These are phyloP conservation scores for Ennomos erosarius DNA, from an alignment of 2,888 invertebrate species.

Conservation along the genomic window DNA sequence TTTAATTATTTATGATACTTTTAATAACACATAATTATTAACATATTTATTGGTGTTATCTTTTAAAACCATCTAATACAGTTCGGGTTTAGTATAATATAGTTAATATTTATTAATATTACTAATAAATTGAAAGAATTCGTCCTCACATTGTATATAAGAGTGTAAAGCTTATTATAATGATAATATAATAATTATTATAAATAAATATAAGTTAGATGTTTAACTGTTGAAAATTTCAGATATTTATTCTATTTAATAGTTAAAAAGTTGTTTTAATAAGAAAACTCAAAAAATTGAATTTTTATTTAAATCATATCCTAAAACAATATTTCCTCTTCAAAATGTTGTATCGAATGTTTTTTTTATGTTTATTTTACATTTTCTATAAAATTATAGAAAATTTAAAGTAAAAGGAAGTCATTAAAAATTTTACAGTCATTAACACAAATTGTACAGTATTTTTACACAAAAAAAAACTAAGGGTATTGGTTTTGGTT, in stretches of 20 bases:
- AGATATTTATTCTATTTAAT: constrained; percentile 32
- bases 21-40: neutral
- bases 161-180: constrained; percentile 44
- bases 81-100: constrained; percentile 19
- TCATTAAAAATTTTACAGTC: no score
- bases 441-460: no score
- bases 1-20: neutral
- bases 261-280: neutral
- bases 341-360: no score
- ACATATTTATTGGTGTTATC: constrained; percentile 9
- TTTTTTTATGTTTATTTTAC: no score
- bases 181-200: constrained; percentile 26
- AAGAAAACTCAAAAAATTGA: constrained; percentile 2
- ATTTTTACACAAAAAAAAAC: no score
- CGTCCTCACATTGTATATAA: constrained; percentile 43
- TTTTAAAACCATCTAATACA: constrained; percentile 8
- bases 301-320: no score
- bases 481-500: no score
- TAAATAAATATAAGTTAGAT: constrained; percentile 31
- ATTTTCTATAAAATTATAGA: no score
- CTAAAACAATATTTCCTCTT: no score
- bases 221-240: constrained; percentile 37
- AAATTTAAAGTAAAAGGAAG: no score
- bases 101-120: constrained; percentile 21
- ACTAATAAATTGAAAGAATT: constrained; percentile 29